A percentile compares a stretch with the other conserved stretches of the same genome.
Evolutionary conservation across 2,888 invertebrate species (phyloP).

Genomic region (Pollenia angustigena): DNA sequence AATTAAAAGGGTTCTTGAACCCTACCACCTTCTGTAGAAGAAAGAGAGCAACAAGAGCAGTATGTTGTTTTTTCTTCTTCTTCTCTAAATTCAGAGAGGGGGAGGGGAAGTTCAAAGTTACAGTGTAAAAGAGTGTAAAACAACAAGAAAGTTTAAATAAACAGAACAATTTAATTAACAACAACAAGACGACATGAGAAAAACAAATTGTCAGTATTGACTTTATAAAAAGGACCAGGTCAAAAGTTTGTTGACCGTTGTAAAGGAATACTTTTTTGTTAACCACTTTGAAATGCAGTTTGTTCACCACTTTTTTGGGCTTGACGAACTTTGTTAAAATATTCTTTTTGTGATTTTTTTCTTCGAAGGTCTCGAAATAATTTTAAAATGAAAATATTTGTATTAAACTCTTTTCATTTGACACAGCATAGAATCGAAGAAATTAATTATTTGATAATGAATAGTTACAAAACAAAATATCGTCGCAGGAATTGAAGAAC

Average conservation of each 20-base stretch:
- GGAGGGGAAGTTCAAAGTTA: background rate
- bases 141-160: slow-evolving; percentile 37
- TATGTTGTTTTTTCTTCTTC: background rate
- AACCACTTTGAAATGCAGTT: background rate
- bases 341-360: too few relatives aligned
- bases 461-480: too few relatives aligned
- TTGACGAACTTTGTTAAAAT: background rate
- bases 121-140: slow-evolving; percentile 27
- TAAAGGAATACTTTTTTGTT: background rate
- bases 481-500: too few relatives aligned
- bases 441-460: too few relatives aligned
- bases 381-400: too few relatives aligned
- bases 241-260: slow-evolving; percentile 8
- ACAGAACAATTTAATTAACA: slow-evolving; percentile 48
- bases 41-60: background rate
- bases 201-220: slow-evolving; percentile 18
- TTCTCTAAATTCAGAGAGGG: background rate
- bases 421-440: too few relatives aligned
- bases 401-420: too few relatives aligned
- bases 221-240: background rate
- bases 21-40: background rate
- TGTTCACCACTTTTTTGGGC: slow-evolving; percentile 11
- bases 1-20: slow-evolving; percentile 48
- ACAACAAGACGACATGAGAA: slow-evolving; percentile 22
- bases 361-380: too few relatives aligned